Evolutionary conservation across 1,140 invertebrate species (phyloP), one percentile per base, ranked within the genome.

Genomic region (Stegodyphus dumicola): DNA sequence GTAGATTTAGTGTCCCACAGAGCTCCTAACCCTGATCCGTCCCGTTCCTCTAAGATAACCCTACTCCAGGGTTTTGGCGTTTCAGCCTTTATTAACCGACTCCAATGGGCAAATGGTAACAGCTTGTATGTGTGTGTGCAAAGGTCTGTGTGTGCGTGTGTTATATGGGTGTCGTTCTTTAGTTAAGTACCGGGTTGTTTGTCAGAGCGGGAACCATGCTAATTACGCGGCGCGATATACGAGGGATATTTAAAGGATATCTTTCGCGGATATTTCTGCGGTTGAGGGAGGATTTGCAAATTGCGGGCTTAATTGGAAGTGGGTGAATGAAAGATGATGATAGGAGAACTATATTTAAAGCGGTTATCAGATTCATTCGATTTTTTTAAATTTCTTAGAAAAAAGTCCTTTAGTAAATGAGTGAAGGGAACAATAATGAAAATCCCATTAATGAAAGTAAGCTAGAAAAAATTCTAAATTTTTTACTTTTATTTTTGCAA

Each of bases 1-100:
- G 64, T 60, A 86, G 84, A 86, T 86, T 86, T 86, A 78, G 56
- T 74, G 84, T 78, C 84, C 84, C 84, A 64, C 54, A 54, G 84
- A 65, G 75, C 53, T 66, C 75, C 84, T 78, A 78, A 73, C 75
- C 7, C 54, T 71, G 84, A 78, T 86, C 76, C 84, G 81, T 83
- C 80, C 80, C 80, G 51, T 48, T 33, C 48, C 53, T 10, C 18
- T 17, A 33, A 76, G 81, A 85, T 85, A 85, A 85, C 81, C 73
- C 81, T 11, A 65, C 71, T 60, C 53, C 56, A 13, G 70, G 18
- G 51, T 67, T 66, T 10, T 15, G 10, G 18, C 49, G 10, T 11
- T 18, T 6, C 51, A 18, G 67, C 54, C 73, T 60, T 70, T 69
- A 85, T 85, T 77, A 85, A 69, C 81, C 69, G 81, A 76, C 11